Base-by-base conservation (phyloP, 2,797 vertebrate species). In the Graptemys geographica region DNA sequence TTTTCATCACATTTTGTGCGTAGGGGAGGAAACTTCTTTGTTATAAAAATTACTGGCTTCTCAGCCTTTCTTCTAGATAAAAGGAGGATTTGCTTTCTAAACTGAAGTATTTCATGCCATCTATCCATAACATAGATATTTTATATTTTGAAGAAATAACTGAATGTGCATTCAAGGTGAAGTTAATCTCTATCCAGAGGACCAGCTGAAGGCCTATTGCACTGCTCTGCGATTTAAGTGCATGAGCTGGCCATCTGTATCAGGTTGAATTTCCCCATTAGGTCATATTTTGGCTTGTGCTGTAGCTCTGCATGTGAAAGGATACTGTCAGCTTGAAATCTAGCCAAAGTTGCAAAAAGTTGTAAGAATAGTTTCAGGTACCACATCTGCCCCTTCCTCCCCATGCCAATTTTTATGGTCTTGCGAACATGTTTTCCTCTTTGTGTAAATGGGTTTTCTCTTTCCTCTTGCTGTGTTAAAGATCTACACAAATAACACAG, bases 31-130 rank as follows among this genome's bases (percentile, higher is more conserved):
- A 79, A 57, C n/a, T 31, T 11, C 5, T n/a, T 41, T 37, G 19
- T 33, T 21, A 4, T 7, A 28, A 78, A 81, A 33, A 11, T 7
- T 8, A 6, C 3, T 74, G 33, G n/a, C 4, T 31, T n/a, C 3
- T 52, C 41, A 5, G 25, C 37, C 31, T 49, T 87, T 18, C 2
- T 52, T 52, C 12, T 28, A 1, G 0, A 0, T 6, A 57, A 57
- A 56, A 72, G 41, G 19, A 16, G 3, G 3, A 16, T 49, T 41
- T 55, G 0, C 72, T 65, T 88, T 59, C 6, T 84, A 52, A 7
- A 23, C 6, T 25, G 41, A 31, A 0, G 0, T n/a, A 5, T 33
- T 82, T 62, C 10, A 55, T 81, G 4, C 9, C 8, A 1, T 72
- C 28, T 51, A 5, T 5, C 4, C 83, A 27, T 82, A 33, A 12